Evolutionary conservation across 2,113 vertebrate species (phyloP).

Genomic region (Lasiurus borealis): DNA sequence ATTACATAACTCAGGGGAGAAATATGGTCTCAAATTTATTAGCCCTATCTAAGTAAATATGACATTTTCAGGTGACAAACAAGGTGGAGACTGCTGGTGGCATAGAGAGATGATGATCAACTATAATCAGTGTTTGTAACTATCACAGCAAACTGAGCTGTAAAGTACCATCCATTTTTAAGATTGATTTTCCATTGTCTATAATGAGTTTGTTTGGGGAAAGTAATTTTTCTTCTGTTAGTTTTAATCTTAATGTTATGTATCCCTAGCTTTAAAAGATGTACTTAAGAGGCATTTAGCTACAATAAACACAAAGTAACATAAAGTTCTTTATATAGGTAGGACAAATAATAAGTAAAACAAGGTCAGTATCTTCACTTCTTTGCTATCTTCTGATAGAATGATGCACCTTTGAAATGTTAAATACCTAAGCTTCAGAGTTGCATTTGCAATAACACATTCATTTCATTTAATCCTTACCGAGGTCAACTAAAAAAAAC

Average conservation of each 20-base stretch:
- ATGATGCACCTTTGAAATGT: not conserved
- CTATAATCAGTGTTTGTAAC: not conserved
- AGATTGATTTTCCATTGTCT: conserved; percentile 31
- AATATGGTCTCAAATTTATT: not conserved
- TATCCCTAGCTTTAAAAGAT: not conserved
- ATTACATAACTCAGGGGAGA: not conserved
- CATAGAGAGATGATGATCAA: not conserved
- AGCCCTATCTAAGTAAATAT: not conserved
- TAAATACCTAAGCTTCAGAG: not conserved
- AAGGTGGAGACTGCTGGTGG: not conserved
- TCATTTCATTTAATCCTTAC: conserved; percentile 7
- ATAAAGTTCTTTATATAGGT: not conserved
- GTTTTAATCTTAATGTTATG: not conserved
- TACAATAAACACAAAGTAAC: not conserved
- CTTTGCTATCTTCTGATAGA: not conserved
- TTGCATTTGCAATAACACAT: conserved; percentile 17
- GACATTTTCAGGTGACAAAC: not conserved
- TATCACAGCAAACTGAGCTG: not conserved
- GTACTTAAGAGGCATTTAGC: not conserved
- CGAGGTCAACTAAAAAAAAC: not conserved
- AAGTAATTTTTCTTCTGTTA: conserved; percentile 29
- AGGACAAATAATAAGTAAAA: not conserved
- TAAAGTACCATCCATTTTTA: conserved; percentile 5
- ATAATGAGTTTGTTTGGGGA: not conserved
- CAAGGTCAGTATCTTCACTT: not conserved